phyloP scores from a whole-genome alignment of 2,797 vertebrate genomes.

The Acanthis flammea region DNA sequence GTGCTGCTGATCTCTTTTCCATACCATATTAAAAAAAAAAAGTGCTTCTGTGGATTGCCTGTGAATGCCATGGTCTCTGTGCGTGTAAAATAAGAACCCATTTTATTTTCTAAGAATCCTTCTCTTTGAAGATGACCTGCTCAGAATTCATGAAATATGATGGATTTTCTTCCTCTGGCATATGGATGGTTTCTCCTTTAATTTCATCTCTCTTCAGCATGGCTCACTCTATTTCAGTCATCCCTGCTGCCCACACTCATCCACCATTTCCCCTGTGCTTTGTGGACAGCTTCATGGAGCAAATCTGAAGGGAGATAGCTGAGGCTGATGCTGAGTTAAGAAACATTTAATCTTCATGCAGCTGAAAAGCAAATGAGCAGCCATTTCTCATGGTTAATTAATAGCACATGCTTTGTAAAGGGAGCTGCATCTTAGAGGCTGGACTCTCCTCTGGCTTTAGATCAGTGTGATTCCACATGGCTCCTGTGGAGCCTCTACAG shows the following conservation, averaged over 20 bases:
- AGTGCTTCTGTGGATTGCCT: neutral
- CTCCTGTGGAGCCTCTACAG: neutral
- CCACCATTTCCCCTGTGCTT: neutral
- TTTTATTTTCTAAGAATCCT: neutral
- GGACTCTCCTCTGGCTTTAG: neutral
- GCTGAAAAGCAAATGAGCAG: constrained; percentile 23
- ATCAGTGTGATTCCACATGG: neutral
- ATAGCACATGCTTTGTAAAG: neutral
- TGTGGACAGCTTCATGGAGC: neutral
- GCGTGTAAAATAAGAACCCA: neutral
- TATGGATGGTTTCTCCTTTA: neutral
- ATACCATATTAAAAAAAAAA: neutral
- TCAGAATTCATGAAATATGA: neutral
- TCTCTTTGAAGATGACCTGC: neutral
- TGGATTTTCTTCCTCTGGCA: neutral
- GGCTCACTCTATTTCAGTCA: neutral
- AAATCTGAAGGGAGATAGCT: neutral
- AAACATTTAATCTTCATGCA: constrained; percentile 8
- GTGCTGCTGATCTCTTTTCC: neutral
- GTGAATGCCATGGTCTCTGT: neutral
- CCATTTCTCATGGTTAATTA: constrained; percentile 29
- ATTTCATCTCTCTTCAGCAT: neutral
- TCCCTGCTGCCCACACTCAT: neutral
- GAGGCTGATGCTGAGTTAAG: neutral
- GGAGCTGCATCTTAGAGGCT: neutral